Conservation (phyloP, 2,888 invertebrate species). For the Steinernema scapterisci region DNA sequence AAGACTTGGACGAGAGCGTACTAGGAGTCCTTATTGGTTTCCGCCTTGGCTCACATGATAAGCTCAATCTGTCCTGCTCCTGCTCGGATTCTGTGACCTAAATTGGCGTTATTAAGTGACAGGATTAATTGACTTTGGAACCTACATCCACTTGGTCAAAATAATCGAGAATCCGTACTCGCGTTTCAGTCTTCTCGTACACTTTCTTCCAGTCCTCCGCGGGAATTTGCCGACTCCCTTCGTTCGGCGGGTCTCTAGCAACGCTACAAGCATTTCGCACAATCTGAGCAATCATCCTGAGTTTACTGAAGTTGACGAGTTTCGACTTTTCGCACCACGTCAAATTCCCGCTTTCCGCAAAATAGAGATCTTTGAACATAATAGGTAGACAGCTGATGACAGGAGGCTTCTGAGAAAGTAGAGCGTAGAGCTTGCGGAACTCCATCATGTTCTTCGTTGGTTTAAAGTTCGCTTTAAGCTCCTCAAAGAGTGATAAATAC, state of each 20-base stretch:
- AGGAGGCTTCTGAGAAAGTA: constrained; percentile 61
- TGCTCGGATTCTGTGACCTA: constrained; percentile 90
- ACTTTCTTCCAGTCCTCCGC: constrained; percentile 55
- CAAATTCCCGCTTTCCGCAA: constrained; percentile 91
- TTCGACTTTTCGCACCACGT: constrained; percentile 67
- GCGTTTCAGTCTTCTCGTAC: constrained; percentile 83
- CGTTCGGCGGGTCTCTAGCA: constrained; percentile 81
- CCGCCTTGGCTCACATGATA: constrained; percentile 78
- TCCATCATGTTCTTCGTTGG: constrained; percentile 98
- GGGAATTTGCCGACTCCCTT: neutral
- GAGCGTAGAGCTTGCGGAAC: constrained; percentile 84
- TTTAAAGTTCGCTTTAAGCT: constrained; percentile 94
- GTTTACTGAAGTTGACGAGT: constrained; percentile 89
- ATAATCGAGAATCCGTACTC: constrained; percentile 92
- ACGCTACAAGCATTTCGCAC: constrained; percentile 76
- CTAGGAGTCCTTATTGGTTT: constrained; percentile 16
- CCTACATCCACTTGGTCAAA: constrained; percentile 77
- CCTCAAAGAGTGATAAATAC: constrained; percentile 85
- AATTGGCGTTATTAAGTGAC: too few relatives aligned
- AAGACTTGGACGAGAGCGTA: constrained; percentile 8
- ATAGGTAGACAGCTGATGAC: constrained; percentile 73
- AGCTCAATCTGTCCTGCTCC: constrained; percentile 78
- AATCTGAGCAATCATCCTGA: constrained; percentile 97
- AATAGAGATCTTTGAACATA: constrained; percentile 80
- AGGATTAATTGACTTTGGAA: too few relatives aligned